Conservation (phyloP, 2,888 invertebrate species). For the Heliconius erato region DNA sequence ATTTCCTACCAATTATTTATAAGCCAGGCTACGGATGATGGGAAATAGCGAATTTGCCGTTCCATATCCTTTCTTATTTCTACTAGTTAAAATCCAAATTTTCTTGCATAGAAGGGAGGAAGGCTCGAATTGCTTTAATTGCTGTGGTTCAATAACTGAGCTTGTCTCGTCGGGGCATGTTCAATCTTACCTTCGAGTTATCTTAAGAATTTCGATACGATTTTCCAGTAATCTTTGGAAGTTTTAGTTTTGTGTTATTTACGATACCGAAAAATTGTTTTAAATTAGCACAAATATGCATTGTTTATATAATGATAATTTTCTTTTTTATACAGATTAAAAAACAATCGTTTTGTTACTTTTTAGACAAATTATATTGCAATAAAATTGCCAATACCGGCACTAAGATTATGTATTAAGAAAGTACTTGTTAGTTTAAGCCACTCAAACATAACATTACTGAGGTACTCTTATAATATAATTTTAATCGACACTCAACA, state of each 20-base stretch:
- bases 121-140: constrained; percentile 28
- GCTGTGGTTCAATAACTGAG: constrained; percentile 31
- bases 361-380: too few species aligned
- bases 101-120: background rate
- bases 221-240: background rate
- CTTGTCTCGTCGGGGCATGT: constrained; percentile 29
- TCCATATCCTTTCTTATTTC: constrained; percentile 9
- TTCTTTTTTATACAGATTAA: too few species aligned
- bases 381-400: too few species aligned
- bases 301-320: background rate
- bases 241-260: background rate
- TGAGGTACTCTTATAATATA: too few species aligned
- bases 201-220: constrained; percentile 16
- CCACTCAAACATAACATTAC: too few species aligned
- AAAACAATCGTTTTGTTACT: too few species aligned
- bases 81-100: constrained; percentile 21
- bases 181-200: constrained; percentile 28
- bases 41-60: constrained; percentile 26
- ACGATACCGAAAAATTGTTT: background rate
- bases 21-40: constrained; percentile 29
- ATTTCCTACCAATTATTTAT: constrained; percentile 36
- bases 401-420: too few species aligned
- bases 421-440: too few species aligned
- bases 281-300: background rate
- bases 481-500: too few species aligned